Conservation (phyloP, 2,888 invertebrate genomes). For the Sicus ferrugineus region DNA sequence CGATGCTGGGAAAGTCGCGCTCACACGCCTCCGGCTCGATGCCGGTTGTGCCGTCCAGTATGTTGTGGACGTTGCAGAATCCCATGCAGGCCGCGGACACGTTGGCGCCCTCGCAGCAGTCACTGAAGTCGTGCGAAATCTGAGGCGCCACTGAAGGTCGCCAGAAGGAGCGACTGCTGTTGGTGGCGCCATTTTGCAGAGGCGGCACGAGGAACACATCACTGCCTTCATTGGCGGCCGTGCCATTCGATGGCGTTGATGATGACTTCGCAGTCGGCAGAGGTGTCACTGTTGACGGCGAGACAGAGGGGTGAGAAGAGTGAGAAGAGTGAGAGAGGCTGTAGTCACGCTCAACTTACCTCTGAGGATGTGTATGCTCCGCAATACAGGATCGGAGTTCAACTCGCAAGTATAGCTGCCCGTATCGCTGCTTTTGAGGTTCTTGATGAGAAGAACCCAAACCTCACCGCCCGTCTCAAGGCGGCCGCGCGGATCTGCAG, state of each 20-base stretch:
- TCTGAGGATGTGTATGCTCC: slow-evolving; percentile 80
- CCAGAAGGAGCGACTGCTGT: slow-evolving; percentile 59
- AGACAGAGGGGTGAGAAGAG: not conserved
- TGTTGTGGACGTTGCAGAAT: slow-evolving; percentile 82
- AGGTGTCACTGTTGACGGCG: not conserved
- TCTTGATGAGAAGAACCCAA: slow-evolving; percentile 82
- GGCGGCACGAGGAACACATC: slow-evolving; percentile 58
- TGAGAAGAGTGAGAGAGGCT: not conserved
- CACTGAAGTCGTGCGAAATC: slow-evolving; percentile 79
- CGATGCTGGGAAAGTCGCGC: slow-evolving; percentile 80
- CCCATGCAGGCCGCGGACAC: slow-evolving; percentile 78
- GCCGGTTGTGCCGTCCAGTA: slow-evolving; percentile 77
- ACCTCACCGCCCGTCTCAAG: slow-evolving; percentile 75
- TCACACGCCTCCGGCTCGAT: slow-evolving; percentile 84
- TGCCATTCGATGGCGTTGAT: slow-evolving; percentile 38
- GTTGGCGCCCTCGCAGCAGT: slow-evolving; percentile 77
- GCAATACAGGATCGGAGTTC: slow-evolving; percentile 79
- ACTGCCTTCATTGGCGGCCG: slow-evolving; percentile 39
- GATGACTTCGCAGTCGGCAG: not conserved
- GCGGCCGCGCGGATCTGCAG: slow-evolving; percentile 55
- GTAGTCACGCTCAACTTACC: slow-evolving; percentile 66
- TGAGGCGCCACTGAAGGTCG: slow-evolving; percentile 56
- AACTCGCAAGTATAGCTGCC: slow-evolving; percentile 85
- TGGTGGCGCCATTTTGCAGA: slow-evolving; percentile 50
- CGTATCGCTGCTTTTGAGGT: slow-evolving; percentile 74